These are phyloP conservation scores for Grus americana DNA, from an alignment of 2,113 vertebrate genomes.

Conservation along the genomic window DNA sequence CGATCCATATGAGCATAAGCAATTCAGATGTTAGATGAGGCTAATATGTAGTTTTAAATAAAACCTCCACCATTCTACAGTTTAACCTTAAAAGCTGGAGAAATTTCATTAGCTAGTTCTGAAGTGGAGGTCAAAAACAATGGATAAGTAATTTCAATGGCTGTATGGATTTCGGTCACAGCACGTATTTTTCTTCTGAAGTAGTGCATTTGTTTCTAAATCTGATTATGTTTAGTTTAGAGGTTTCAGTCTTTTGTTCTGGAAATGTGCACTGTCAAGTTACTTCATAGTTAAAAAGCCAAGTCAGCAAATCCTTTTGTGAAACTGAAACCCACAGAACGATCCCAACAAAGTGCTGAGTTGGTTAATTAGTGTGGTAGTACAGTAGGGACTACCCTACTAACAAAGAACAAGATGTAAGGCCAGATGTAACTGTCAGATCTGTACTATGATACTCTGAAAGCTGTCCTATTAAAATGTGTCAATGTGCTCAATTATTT, in stretches of 20 bases:
- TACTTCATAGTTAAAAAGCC: not conserved
- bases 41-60: not conserved
- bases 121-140: not conserved
- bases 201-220: not conserved
- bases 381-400: not conserved
- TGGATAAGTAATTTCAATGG: not conserved
- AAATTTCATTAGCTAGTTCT: not conserved
- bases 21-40: not conserved
- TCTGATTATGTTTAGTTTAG: not conserved
- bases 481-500: not conserved
- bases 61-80: not conserved
- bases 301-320: not conserved
- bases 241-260: not conserved
- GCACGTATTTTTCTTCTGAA: not conserved
- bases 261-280: not conserved
- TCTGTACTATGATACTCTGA: not conserved
- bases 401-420: not conserved
- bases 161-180: not conserved
- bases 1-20: not conserved
- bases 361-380: not conserved
- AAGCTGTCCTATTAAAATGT: not conserved
- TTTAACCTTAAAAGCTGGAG: not conserved
- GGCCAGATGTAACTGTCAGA: not conserved
- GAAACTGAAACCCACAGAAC: not conserved
- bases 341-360: not conserved